Evolutionary conservation across 2,888 invertebrate genomes (phyloP).

Genomic region (Callyntrura sp.): DNA sequence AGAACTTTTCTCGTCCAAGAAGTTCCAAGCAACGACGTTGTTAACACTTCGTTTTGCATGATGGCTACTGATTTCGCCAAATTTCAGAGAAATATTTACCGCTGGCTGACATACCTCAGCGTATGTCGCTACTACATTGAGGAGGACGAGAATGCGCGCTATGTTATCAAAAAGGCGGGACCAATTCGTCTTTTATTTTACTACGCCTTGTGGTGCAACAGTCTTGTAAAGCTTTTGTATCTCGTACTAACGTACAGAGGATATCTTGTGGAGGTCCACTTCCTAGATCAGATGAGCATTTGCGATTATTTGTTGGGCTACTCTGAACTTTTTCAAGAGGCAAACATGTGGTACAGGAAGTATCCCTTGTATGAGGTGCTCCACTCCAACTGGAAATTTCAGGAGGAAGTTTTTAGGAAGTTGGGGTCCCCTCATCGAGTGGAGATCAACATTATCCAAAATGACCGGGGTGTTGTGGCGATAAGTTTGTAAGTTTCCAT

Average conservation of each 20-base stretch:
- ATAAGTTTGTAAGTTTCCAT: conserved; percentile 80
- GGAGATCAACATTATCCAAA: conserved; percentile 44
- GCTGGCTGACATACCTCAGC: conserved; percentile 57
- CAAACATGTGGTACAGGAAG: conserved; percentile 72
- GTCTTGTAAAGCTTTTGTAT: conserved; percentile 65
- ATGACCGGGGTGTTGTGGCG: conserved; percentile 50
- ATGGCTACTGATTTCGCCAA: too few species aligned
- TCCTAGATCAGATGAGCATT: conserved; percentile 79
- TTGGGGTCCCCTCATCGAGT: conserved; percentile 70
- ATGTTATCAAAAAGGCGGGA: conserved; percentile 66
- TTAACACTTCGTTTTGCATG: too few species aligned
- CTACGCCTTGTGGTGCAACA: conserved; percentile 77
- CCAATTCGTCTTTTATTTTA: conserved; percentile 59
- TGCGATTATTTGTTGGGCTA: conserved; percentile 70
- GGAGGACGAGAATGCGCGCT: conserved; percentile 53
- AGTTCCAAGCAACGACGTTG: too few species aligned
- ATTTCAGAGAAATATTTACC: too few species aligned
- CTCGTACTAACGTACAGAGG: conserved; percentile 75
- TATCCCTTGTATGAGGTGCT: conserved; percentile 75
- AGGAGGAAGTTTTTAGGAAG: conserved; percentile 71
- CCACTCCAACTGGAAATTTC: conserved; percentile 73
- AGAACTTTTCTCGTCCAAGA: too few species aligned
- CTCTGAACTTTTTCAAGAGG: conserved; percentile 73
- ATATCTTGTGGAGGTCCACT: conserved; percentile 58
- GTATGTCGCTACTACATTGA: conserved; percentile 76